Conservation (phyloP, 2,797 vertebrate species). For the Sebastes dallii region DNA sequence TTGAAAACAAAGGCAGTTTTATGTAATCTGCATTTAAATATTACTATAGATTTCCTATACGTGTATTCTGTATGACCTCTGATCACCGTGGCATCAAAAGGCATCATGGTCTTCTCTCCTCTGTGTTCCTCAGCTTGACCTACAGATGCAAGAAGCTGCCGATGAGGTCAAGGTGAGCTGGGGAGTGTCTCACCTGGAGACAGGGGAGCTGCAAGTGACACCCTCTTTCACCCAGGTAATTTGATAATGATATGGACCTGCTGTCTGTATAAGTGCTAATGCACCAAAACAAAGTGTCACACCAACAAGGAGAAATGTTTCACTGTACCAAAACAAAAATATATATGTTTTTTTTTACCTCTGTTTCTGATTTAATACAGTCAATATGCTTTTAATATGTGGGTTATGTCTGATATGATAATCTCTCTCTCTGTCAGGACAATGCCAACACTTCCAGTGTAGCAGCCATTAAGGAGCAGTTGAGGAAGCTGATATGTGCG, state of each 20-base stretch:
- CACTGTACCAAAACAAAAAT: not conserved
- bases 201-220: conserved; percentile 81
- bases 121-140: conserved; percentile 83
- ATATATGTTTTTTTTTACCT: not conserved
- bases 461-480: conserved; percentile 75
- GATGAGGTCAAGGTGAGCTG: conserved; percentile 87
- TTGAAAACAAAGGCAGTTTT: not conserved
- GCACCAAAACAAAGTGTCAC: not conserved
- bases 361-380: not conserved
- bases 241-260: not conserved
- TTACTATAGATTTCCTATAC: no score
- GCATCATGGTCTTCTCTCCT: not conserved
- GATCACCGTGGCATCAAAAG: not conserved
- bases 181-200: conserved; percentile 79
- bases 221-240: conserved; percentile 82
- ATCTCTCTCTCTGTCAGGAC: conserved; percentile 59
- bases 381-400: not conserved
- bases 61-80: no score
- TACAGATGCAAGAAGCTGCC: conserved; percentile 84
- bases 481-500: conserved; percentile 83
- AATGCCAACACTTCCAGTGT: conserved; percentile 28
- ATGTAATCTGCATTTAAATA: not conserved
- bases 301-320: not conserved
- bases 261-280: not conserved
- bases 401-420: not conserved